Base-by-base conservation (phyloP, 2,113 vertebrate species). In the Hyperoodon ampullatus region DNA sequence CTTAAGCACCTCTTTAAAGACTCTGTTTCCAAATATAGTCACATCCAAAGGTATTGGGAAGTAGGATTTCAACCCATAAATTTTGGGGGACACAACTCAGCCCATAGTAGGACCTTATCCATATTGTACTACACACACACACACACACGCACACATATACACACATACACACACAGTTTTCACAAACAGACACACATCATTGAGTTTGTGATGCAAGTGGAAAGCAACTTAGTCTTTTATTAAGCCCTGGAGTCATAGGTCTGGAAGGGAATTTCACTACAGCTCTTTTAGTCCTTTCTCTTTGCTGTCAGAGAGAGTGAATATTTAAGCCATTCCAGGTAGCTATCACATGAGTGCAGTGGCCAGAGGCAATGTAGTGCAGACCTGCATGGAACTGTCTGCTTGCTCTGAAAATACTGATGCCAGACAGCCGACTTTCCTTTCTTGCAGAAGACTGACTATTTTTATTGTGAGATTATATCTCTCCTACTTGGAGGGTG, bases 221-320 rank as follows among this genome's bases (percentile, higher is more conserved):
- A 85, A 96, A 95, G 58, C 15, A 93, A 19, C 35, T 33, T 88
- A 35, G 12, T 50, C 58, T 92, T 95, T 80, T 53, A 35, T 42
- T 84, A 50, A 71, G 55, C 81, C 44, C 63, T 18, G 61, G 82
- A 88, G 35, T 58, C 30, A 18, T 44, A 24, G 61, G 12, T 88
- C 28, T 86, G 42, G 60, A 71, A 74, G 26, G 60, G 35, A 88
- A 28, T 84, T 71, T 95, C 70, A 58, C 65, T 3, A 4, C 2
- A 2, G 24, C 50, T 15, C 6, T 83, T 18, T 26, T 0, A 47
- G 33, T 19, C n/a, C 39, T 86, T 91, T 90, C 14, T 50, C 50
- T 92, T 81, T 53, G 44, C 19, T 68, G 47, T 83, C 70, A 33
- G 80, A 77, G 14, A 1, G 15, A 8, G 28, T 39, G 39, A 55